These are phyloP conservation scores for Eretmochelys imbricata DNA, from an alignment of 2,113 vertebrate species.

Conservation along the genomic window DNA sequence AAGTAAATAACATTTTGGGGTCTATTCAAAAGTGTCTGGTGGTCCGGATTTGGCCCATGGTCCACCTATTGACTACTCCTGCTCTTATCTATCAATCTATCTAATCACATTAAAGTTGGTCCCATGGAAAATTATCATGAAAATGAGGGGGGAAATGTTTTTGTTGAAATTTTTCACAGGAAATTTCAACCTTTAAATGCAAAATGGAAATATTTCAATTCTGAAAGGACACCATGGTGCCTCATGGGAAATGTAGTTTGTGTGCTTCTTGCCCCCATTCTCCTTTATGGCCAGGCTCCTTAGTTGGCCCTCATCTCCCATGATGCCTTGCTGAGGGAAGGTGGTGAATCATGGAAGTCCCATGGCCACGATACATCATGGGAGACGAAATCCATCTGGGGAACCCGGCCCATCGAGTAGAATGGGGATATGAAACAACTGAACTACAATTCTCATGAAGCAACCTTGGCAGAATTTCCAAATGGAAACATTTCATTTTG, in stretches of 20 bases:
- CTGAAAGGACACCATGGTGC: background rate
- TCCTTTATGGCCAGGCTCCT: background rate
- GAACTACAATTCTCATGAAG: background rate
- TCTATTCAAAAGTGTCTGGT: too few species aligned
- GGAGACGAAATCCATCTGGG: background rate
- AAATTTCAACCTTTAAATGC: background rate
- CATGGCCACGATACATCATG: background rate
- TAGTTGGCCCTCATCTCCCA: background rate
- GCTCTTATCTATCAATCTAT: background rate
- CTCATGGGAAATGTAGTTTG: background rate
- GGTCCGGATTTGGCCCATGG: too few species aligned
- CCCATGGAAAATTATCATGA: background rate
- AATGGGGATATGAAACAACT: background rate
- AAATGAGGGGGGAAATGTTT: background rate
- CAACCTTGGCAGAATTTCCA: background rate
- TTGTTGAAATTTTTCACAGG: background rate
- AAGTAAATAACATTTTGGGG: too few species aligned
- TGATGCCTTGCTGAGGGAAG: background rate
- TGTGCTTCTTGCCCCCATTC: background rate
- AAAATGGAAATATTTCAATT: background rate
- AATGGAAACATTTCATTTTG: background rate
- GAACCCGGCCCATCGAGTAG: background rate
- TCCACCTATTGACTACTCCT: too few species aligned
- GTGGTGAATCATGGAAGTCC: background rate
- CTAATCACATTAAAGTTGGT: background rate